phyloP scores from a whole-genome alignment of 2,113 vertebrate genomes.

The Austrofundulus limnaeus region DNA sequence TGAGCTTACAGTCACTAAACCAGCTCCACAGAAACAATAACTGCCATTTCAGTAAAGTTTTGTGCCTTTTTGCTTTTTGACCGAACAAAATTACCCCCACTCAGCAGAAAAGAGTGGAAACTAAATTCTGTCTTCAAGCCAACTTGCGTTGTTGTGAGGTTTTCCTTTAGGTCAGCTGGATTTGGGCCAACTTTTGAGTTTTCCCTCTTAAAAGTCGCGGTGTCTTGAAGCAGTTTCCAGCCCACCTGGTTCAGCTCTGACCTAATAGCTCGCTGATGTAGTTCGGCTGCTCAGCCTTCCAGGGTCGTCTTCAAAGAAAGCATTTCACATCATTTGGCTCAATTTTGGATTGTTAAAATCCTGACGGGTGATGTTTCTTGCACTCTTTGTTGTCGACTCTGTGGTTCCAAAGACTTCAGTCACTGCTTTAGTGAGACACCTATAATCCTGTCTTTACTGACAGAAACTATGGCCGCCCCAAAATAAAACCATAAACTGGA shows the following conservation, averaged over 20 bases:
- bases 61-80: neutral
- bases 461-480: slow-evolving; percentile 7
- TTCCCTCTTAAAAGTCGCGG: neutral
- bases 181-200: neutral
- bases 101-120: too few relatives aligned
- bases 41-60: too few relatives aligned
- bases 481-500: slow-evolving; percentile 5
- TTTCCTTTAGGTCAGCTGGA: neutral
- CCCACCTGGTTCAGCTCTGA: slow-evolving; percentile 1
- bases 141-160: too few relatives aligned
- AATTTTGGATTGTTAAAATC: neutral
- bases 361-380: slow-evolving; percentile 12
- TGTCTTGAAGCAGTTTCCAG: neutral
- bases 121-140: neutral
- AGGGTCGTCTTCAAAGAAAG: neutral
- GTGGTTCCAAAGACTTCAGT: slow-evolving; percentile 22
- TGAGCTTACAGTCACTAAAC: neutral
- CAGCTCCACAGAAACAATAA: neutral
- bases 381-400: too few relatives aligned
- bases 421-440: slow-evolving; percentile 17
- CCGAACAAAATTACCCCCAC: too few relatives aligned
- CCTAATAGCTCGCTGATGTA: neutral
- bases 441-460: slow-evolving; percentile 25
- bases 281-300: neutral
- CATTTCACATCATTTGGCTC: neutral